phyloP scores from a whole-genome alignment of 1,140 invertebrate species.

The Atta texana region DNA sequence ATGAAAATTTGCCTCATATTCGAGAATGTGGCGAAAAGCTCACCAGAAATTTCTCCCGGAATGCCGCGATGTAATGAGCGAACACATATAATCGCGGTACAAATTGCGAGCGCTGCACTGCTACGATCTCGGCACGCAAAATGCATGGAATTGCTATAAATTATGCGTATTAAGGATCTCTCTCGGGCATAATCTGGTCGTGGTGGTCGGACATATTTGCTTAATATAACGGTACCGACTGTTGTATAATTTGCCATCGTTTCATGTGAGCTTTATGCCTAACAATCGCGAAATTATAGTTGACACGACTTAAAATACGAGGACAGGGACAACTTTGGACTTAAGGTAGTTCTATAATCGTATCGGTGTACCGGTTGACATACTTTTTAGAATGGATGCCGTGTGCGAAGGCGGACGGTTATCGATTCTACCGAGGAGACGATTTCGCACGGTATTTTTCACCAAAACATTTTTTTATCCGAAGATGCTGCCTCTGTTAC shows the following conservation, averaged over 20 bases:
- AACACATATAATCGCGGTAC: conserved; percentile 25
- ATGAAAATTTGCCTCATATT: conserved; percentile 22
- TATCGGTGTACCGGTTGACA: conserved; percentile 39
- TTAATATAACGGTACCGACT: conserved; percentile 37
- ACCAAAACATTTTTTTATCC: neutral
- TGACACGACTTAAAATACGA: conserved; percentile 36
- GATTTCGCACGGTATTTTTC: conserved; percentile 6
- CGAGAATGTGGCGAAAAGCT: conserved; percentile 25
- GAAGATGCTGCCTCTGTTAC: conserved; percentile 8
- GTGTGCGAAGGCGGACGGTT: conserved; percentile 14
- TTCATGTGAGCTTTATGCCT: conserved; percentile 34
- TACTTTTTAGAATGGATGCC: conserved; percentile 45
- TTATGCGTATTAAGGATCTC: conserved; percentile 56
- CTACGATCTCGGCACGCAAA: conserved; percentile 25
- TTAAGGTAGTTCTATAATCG: neutral
- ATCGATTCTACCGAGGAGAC: conserved; percentile 41
- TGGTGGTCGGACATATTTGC: conserved; percentile 40
- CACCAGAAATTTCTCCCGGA: conserved; percentile 22
- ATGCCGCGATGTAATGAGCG: conserved; percentile 10
- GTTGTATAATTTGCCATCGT: neutral
- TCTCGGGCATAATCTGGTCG: conserved; percentile 20
- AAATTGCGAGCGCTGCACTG: conserved; percentile 20
- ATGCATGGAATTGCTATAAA: conserved; percentile 52
- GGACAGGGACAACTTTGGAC: conserved; percentile 2
- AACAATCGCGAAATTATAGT: conserved; percentile 51